These are phyloP conservation scores for Dissostichus mawsoni DNA, from an alignment of 2,113 vertebrate species.

Conservation along the genomic window DNA sequence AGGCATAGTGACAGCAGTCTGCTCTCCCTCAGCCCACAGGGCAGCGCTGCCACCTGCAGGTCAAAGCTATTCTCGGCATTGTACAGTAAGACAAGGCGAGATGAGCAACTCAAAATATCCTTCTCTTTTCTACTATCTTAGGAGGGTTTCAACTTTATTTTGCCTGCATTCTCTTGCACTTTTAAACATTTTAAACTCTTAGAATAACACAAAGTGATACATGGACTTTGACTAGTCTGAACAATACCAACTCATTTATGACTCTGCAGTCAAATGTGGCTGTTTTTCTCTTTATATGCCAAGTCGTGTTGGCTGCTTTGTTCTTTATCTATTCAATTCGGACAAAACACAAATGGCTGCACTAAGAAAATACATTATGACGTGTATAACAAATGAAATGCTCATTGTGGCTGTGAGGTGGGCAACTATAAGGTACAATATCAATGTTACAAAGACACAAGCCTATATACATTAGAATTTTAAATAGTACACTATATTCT, in stretches of 20 bases:
- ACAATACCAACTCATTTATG: neutral
- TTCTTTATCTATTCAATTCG: neutral
- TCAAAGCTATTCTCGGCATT: neutral
- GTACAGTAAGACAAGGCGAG: neutral
- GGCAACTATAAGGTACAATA: neutral
- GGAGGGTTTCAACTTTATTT: neutral
- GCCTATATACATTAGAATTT: neutral
- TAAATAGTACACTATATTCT: neutral
- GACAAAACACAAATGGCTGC: neutral
- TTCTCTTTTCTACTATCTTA: neutral
- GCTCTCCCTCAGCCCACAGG: neutral
- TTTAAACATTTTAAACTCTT: neutral
- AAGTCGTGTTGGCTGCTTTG: no score
- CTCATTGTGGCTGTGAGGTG: neutral
- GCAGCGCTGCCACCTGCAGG: constrained; percentile 74
- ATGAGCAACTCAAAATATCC: neutral
- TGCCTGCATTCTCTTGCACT: neutral
- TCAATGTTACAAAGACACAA: neutral
- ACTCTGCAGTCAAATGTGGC: neutral
- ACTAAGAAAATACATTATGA: neutral
- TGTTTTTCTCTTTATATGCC: no score
- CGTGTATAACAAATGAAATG: no score
- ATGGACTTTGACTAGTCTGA: neutral
- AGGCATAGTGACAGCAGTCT: neutral
- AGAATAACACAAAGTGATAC: neutral